phyloP scores from a whole-genome alignment of 2,888 invertebrate species.

The Dasypolia templi region DNA sequence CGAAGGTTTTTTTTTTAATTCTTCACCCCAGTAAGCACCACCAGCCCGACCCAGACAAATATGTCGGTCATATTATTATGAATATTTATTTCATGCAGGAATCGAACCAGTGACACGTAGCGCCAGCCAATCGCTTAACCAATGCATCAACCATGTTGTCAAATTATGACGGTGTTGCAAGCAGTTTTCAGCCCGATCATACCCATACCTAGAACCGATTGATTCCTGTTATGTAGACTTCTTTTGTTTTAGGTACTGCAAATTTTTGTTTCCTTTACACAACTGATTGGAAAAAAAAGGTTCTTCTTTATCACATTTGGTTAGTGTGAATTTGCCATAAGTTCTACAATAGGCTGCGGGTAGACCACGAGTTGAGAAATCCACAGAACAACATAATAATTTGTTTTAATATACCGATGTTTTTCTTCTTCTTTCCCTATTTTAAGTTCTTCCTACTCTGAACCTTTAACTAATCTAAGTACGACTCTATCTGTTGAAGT shows the following conservation, averaged over 20 bases:
- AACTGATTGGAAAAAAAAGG: not conserved
- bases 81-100: not conserved
- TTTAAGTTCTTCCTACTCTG: not conserved
- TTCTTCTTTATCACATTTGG: not conserved
- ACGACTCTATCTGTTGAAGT: not conserved
- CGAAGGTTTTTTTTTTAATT: not conserved
- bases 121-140: not conserved
- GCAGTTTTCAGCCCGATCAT: not conserved
- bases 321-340: not conserved
- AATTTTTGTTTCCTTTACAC: not conserved
- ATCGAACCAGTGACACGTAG: not conserved
- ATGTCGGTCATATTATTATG: not conserved
- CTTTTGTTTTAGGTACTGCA: not conserved
- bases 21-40: not conserved
- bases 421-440: slow-evolving; percentile 8
- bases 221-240: not conserved
- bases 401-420: not conserved
- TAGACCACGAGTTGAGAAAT: slow-evolving; percentile 22
- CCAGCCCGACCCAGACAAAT: not conserved
- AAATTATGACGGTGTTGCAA: not conserved
- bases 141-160: not conserved
- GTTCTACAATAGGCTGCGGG: not conserved
- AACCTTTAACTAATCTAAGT: slow-evolving; percentile 21
- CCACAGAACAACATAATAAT: slow-evolving; percentile 18
- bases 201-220: too few relatives aligned